These are phyloP conservation scores for Euleptes europaea DNA, from an alignment of 2,113 vertebrate genomes.

Conservation along the genomic window DNA sequence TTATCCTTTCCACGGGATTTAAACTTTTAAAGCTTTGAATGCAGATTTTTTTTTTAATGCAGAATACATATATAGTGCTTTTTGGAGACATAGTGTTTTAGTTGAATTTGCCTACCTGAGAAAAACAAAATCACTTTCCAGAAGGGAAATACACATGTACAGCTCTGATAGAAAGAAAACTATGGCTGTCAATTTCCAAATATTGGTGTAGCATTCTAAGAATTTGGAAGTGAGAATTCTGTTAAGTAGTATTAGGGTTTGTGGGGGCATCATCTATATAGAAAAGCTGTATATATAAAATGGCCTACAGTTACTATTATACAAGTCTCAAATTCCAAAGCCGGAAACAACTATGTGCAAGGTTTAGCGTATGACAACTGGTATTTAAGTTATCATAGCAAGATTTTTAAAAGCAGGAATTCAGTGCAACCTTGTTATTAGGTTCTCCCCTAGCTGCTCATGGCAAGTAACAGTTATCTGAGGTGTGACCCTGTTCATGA, in stretches of 20 bases:
- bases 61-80: not conserved
- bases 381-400: no score
- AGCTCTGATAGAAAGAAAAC: not conserved
- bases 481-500: not conserved
- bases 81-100: not conserved
- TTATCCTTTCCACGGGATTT: not conserved
- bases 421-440: not conserved
- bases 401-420: not conserved
- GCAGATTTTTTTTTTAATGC: not conserved
- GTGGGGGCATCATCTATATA: no score
- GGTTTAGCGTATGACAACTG: not conserved
- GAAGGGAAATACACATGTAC: not conserved
- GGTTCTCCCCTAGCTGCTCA: not conserved
- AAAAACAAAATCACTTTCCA: not conserved
- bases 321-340: not conserved
- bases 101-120: not conserved
- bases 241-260: no score
- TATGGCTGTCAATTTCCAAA: not conserved
- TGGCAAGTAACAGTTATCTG: not conserved
- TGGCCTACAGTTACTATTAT: not conserved
- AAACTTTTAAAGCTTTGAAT: not conserved
- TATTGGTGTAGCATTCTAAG: not conserved
- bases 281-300: no score
- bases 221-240: not conserved
- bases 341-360: not conserved